Percentiles rank a stretch among this genome's conserved stretches.
phyloP scores from a whole-genome alignment of 1,140 invertebrate species.

The Procambarus clarkii region DNA sequence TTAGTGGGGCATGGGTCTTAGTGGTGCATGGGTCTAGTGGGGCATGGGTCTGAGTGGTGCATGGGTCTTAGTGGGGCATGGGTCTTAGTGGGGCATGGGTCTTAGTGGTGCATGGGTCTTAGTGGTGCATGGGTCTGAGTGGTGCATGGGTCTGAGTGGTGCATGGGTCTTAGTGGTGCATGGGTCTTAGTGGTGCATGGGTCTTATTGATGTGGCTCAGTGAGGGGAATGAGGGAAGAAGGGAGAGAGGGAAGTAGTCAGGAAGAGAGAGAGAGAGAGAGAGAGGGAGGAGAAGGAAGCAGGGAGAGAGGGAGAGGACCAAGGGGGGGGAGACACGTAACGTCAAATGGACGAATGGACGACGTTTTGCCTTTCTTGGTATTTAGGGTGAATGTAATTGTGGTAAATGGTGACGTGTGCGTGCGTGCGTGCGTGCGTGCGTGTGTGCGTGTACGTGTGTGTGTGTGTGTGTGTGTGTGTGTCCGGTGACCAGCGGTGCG shows the following conservation, averaged over 20 bases:
- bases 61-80: too few species aligned
- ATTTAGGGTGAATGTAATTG: background rate
- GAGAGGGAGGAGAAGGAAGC: background rate
- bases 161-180: too few species aligned
- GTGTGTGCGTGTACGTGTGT: constrained; percentile 19
- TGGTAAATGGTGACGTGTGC: background rate
- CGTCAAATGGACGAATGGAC: background rate
- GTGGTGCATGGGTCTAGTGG: too few species aligned
- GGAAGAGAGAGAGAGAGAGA: background rate
- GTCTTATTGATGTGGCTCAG: too few species aligned
- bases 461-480: constrained; percentile 22
- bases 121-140: too few species aligned
- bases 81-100: too few species aligned
- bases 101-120: too few species aligned
- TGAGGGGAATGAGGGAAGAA: too few species aligned
- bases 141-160: too few species aligned
- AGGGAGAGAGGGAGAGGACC: constrained; percentile 23
- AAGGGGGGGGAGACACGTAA: background rate
- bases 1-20: too few species aligned
- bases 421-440: background rate
- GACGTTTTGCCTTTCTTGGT: background rate
- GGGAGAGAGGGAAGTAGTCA: background rate
- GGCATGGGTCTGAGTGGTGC: too few species aligned
- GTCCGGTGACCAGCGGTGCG: background rate
- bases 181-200: too few species aligned